These are phyloP conservation scores for Pachyrhynchus sulphureomaculatus DNA, from an alignment of 1,140 invertebrate genomes.

Conservation along the genomic window DNA sequence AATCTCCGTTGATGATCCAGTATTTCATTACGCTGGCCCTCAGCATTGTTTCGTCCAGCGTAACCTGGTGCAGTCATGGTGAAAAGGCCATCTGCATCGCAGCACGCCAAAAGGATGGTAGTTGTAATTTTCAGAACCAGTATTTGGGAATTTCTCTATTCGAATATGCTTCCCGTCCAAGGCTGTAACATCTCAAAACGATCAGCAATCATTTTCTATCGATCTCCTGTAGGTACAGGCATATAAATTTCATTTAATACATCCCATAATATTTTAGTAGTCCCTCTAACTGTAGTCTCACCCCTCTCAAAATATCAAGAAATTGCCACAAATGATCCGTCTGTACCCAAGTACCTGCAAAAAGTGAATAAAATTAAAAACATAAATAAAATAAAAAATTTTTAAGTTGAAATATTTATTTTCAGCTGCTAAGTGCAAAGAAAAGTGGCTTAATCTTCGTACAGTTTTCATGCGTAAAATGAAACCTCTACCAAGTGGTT, in stretches of 20 bases:
- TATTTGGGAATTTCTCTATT: slow-evolving; percentile 17
- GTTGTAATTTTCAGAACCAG: slow-evolving; percentile 24
- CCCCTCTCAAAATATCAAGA: slow-evolving; percentile 19
- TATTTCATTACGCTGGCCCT: slow-evolving; percentile 17
- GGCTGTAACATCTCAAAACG: slow-evolving; percentile 1
- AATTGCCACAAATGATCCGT: background rate
- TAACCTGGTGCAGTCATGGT: slow-evolving; percentile 17
- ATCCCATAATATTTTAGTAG: slow-evolving; percentile 18
- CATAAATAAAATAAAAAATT: too few relatives aligned
- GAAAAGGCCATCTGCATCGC: slow-evolving; percentile 24
- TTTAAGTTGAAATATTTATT: background rate
- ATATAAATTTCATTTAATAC: slow-evolving; percentile 14
- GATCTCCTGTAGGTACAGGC: slow-evolving; percentile 1
- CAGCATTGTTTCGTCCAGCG: slow-evolving; percentile 28
- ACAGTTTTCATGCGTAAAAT: slow-evolving; percentile 22
- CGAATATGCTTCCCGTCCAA: slow-evolving; percentile 14
- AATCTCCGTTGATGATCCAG: slow-evolving; percentile 12
- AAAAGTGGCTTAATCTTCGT: slow-evolving; percentile 22
- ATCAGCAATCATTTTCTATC: slow-evolving; percentile 11
- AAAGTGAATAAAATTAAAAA: background rate
- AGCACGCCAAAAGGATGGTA: slow-evolving; percentile 21
- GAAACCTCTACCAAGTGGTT: slow-evolving; percentile 25
- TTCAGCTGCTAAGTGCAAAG: slow-evolving; percentile 24
- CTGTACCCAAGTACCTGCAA: background rate
- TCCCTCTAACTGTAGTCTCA: slow-evolving; percentile 13